These are phyloP conservation scores for Drosophila melanica DNA, from an alignment of 1,140 invertebrate genomes.

Conservation along the genomic window DNA sequence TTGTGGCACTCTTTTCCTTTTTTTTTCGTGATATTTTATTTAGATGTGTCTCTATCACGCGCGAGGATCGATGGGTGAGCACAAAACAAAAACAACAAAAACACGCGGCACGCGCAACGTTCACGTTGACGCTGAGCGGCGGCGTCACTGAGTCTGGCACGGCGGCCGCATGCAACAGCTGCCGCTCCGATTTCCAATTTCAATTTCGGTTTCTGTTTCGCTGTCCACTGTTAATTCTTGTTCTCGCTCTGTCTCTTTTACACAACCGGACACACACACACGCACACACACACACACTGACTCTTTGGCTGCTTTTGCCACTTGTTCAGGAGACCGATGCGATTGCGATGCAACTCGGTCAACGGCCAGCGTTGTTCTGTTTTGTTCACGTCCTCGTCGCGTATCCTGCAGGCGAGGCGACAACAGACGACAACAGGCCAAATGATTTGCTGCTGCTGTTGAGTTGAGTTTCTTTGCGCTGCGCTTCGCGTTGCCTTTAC, in stretches of 20 bases:
- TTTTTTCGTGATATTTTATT: background rate
- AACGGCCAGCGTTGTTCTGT: slow-evolving; percentile 73
- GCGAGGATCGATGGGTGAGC: slow-evolving; percentile 60
- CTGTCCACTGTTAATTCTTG: slow-evolving; percentile 5
- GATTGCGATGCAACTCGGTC: slow-evolving; percentile 72
- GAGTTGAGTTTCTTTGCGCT: slow-evolving; percentile 18
- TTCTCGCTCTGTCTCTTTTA: background rate
- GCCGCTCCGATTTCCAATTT: slow-evolving; percentile 46
- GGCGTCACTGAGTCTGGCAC: slow-evolving; percentile 73
- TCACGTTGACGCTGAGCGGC: slow-evolving; percentile 45
- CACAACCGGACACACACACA: background rate
- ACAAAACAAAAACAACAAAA: slow-evolving; percentile 65
- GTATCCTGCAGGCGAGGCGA: slow-evolving; percentile 42
- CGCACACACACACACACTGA: slow-evolving; percentile 8
- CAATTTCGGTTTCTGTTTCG: slow-evolving; percentile 21
- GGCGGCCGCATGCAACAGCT: slow-evolving; percentile 72
- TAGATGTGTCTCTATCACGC: slow-evolving; percentile 30
- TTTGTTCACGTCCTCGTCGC: slow-evolving; percentile 54
- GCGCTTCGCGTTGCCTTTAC: background rate
- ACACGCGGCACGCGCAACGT: slow-evolving; percentile 25
- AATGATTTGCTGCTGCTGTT: slow-evolving; percentile 23
- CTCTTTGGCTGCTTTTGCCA: background rate
- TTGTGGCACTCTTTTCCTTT: background rate
- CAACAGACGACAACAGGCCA: slow-evolving; percentile 15
- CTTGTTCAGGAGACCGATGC: slow-evolving; percentile 27